These are phyloP conservation scores for Sceliomorpha sp. DNA, from an alignment of 2,888 invertebrate genomes.

Conservation along the genomic window DNA sequence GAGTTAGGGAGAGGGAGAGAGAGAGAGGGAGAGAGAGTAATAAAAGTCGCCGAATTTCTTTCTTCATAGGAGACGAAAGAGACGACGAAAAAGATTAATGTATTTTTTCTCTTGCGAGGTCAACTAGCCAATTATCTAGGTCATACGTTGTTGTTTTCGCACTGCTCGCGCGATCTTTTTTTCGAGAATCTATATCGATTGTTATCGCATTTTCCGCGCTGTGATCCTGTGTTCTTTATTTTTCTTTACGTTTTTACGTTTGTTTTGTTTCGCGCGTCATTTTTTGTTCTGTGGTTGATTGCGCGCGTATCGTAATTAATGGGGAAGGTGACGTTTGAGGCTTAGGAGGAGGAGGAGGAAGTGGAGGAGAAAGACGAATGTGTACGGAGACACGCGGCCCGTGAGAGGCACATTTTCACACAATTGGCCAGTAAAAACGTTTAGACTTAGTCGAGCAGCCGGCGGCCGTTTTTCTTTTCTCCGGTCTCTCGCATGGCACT, in stretches of 20 bases:
- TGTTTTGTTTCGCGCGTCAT: conserved; percentile 11
- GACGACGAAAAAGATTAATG: background rate
- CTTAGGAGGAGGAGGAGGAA: conserved; percentile 30
- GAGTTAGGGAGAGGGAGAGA: no score
- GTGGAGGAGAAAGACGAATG: conserved; percentile 27
- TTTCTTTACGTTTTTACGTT: conserved; percentile 5
- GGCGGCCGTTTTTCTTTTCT: conserved; percentile 52
- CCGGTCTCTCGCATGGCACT: conserved; percentile 34
- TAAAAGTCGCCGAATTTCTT: no score
- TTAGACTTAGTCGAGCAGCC: conserved; percentile 72
- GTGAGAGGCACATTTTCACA: conserved; percentile 61
- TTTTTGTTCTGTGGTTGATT: conserved; percentile 32
- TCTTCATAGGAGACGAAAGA: no score
- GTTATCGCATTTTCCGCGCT: conserved; percentile 61
- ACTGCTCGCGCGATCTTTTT: conserved; percentile 70
- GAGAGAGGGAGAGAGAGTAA: no score
- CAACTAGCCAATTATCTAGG: conserved; percentile 72
- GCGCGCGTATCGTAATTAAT: no score
- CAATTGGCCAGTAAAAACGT: conserved; percentile 77
- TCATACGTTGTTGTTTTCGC: conserved; percentile 74
- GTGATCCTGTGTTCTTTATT: conserved; percentile 24
- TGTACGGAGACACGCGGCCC: conserved; percentile 64
- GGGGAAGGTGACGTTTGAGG: no score
- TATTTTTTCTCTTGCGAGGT: conserved; percentile 24
- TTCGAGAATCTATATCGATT: conserved; percentile 71